Evolutionary conservation across 1,140 invertebrate species (phyloP).

Genomic region (Drosophila repletoides): DNA sequence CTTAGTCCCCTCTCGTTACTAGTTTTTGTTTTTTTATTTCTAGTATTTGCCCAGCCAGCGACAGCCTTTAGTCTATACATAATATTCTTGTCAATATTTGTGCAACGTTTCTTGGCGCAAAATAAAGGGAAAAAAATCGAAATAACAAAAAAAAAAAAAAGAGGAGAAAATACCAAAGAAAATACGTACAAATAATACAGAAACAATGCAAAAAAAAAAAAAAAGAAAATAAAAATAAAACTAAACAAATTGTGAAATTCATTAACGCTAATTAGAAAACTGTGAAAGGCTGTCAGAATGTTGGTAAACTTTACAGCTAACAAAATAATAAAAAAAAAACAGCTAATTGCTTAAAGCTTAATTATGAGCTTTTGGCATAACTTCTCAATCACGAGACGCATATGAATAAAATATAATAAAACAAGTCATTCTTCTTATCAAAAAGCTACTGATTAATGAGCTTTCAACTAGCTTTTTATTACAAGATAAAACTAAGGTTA

Average conservation of each 20-base stretch:
- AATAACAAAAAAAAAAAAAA: constrained; percentile 21
- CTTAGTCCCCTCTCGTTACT: no score
- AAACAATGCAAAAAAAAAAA: background rate
- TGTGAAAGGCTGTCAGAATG: constrained; percentile 15
- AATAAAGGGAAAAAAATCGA: constrained; percentile 34
- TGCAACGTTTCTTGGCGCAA: constrained; percentile 15
- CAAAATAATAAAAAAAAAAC: no score
- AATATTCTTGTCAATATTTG: constrained; percentile 49
- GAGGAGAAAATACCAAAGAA: background rate
- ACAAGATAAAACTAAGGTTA: no score
- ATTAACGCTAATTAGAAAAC: constrained; percentile 56
- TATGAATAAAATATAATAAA: no score
- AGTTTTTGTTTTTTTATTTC: constrained; percentile 18
- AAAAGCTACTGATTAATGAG: no score
- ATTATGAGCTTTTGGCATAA: constrained; percentile 5
- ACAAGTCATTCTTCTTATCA: no score
- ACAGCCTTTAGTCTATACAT: constrained; percentile 23
- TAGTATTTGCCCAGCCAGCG: constrained; percentile 30
- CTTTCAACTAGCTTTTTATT: no score
- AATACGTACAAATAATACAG: constrained; percentile 9
- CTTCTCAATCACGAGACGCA: no score
- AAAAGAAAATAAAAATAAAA: background rate
- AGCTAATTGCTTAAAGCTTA: background rate
- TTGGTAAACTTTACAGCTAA: constrained; percentile 3
- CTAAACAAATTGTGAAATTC: constrained; percentile 34